A percentile compares a stretch with the other conserved stretches of the same genome.
These are phyloP conservation scores for Dipus sagitta DNA, from an alignment of 2,797 vertebrate genomes.

Conservation along the genomic window DNA sequence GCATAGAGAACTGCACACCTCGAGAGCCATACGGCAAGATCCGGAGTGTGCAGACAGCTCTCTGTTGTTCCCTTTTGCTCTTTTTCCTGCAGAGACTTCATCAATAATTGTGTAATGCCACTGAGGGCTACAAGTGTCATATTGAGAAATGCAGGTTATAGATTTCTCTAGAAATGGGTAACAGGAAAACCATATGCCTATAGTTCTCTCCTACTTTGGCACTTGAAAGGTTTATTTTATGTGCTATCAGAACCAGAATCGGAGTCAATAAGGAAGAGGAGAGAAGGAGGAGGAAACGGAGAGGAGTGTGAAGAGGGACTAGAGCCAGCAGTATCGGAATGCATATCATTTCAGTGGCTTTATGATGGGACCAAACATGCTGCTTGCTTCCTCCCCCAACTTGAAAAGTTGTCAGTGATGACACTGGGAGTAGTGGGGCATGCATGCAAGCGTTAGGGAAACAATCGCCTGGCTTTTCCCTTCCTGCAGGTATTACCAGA, in stretches of 20 bases:
- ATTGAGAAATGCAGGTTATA: constrained; percentile 10
- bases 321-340: neutral
- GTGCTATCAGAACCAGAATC: constrained; percentile 8
- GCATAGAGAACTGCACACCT: neutral
- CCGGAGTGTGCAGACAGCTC: neutral
- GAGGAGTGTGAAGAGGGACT: neutral
- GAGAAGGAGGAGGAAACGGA: too few species aligned
- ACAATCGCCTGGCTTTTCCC: neutral
- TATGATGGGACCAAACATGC: neutral
- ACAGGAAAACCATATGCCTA: neutral
- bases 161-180: constrained; percentile 54
- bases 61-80: neutral
- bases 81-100: constrained; percentile 40
- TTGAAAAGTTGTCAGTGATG: neutral
- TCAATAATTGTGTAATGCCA: constrained; percentile 57
- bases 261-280: neutral
- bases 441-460: neutral
- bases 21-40: neutral
- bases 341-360: neutral
- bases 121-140: constrained; percentile 57
- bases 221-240: constrained; percentile 10
- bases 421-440: neutral
- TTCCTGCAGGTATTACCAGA: neutral
- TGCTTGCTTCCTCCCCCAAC: neutral
- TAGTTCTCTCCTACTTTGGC: neutral